phyloP scores from a whole-genome alignment of 2,888 invertebrate species.

The Philopedon plagiatum region DNA sequence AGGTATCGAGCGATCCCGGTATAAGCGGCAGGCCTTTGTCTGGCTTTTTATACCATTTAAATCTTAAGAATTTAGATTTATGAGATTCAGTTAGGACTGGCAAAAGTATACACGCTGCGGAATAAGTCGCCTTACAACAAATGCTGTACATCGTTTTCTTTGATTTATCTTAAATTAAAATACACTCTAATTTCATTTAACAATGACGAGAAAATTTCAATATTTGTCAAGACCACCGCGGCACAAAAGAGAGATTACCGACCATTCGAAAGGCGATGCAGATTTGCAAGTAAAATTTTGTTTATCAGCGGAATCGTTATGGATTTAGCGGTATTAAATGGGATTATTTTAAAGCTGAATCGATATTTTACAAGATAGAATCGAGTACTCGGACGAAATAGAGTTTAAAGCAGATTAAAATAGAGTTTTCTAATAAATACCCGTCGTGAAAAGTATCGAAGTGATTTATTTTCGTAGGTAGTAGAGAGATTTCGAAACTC shows the following conservation, averaged over 20 bases:
- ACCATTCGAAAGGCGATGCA: not conserved
- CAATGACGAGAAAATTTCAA: not conserved
- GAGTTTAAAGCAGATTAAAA: not conserved
- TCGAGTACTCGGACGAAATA: not conserved
- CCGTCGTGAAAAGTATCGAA: too few species aligned
- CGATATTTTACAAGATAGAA: slow-evolving; percentile 5
- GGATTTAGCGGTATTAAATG: slow-evolving; percentile 25
- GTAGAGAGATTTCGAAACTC: too few species aligned
- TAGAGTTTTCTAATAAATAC: not conserved
- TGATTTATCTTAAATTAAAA: not conserved
- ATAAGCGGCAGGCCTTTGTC: too few species aligned
- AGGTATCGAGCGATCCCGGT: too few species aligned
- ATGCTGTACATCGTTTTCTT: too few species aligned
- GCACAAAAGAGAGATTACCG: slow-evolving; percentile 22
- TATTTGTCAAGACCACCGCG: not conserved
- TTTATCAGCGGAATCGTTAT: slow-evolving; percentile 35
- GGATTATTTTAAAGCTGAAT: slow-evolving; percentile 25
- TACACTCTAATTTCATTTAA: not conserved
- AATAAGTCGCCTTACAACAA: too few species aligned
- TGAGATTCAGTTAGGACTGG: too few species aligned
- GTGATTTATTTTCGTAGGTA: too few species aligned
- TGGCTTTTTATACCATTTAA: too few species aligned
- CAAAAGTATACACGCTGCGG: too few species aligned
- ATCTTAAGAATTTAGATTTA: too few species aligned
- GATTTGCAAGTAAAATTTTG: slow-evolving; percentile 37